Conservation (phyloP, 64 coral and sea anemone genomes). For the Stylophora pistillata region DNA sequence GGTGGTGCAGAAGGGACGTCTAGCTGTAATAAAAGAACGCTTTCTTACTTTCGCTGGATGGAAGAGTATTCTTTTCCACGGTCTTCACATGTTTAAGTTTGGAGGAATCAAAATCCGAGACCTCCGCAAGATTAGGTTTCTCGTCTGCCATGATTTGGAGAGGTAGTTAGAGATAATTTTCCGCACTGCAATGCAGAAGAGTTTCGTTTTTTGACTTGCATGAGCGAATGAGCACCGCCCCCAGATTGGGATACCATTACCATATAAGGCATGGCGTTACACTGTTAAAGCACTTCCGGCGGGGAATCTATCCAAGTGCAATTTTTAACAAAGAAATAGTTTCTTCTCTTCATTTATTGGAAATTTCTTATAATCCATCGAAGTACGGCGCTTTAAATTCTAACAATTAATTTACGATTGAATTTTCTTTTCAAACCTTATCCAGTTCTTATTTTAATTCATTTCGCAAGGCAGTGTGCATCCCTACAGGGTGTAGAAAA, state of each 20-base stretch:
- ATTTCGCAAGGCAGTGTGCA: too few species aligned
- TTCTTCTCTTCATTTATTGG: too few species aligned
- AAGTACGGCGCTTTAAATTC: too few species aligned
- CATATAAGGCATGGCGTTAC: slow-evolving; percentile 40
- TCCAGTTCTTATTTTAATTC: too few species aligned
- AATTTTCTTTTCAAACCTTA: too few species aligned
- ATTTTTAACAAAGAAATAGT: too few species aligned
- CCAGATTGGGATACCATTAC: not conserved
- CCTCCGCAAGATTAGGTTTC: slow-evolving; percentile 38
- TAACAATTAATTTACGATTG: too few species aligned
- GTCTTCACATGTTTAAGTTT: slow-evolving; percentile 63
- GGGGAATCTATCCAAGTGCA: too few species aligned
- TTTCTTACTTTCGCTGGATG: slow-evolving; percentile 67
- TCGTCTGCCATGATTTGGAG: slow-evolving; percentile 11
- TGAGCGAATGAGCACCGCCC: not conserved
- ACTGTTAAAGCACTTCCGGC: not conserved
- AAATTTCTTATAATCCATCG: too few species aligned
- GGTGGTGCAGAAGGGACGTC: not conserved
- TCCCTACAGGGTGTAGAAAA: too few species aligned
- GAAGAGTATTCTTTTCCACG: slow-evolving; percentile 62
- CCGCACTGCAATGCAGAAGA: not conserved
- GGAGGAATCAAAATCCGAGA: slow-evolving; percentile 45
- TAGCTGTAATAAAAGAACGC: not conserved
- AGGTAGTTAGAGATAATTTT: not conserved
- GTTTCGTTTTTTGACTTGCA: not conserved